These are phyloP conservation scores for Hydriomena furcata DNA, from an alignment of 2,888 invertebrate species.

Conservation along the genomic window DNA sequence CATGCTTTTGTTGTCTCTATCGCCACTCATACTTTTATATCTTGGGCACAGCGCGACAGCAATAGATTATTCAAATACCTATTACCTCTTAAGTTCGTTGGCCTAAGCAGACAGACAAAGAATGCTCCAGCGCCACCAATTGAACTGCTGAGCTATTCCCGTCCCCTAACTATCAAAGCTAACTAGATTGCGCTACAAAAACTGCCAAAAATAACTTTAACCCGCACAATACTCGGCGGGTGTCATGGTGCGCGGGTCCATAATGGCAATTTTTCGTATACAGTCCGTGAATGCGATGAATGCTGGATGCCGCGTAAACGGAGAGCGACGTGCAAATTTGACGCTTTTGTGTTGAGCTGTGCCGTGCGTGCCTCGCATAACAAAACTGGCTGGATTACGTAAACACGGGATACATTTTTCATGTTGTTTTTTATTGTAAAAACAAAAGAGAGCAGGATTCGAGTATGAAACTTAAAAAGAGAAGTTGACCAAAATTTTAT, in stretches of 20 bases:
- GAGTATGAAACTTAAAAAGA: no score
- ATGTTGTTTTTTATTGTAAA: no score
- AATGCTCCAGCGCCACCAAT: no score
- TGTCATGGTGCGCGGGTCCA: slow-evolving; percentile 64
- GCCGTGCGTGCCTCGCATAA: slow-evolving; percentile 72
- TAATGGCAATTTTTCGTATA: slow-evolving; percentile 80
- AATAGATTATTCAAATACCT: no score
- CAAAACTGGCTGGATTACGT: slow-evolving; percentile 27
- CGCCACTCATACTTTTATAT: no score
- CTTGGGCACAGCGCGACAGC: no score
- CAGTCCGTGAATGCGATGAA: slow-evolving; percentile 72
- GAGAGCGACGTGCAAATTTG: slow-evolving; percentile 81
- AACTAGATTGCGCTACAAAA: slow-evolving; percentile 23
- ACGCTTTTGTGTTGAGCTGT: slow-evolving; percentile 71
- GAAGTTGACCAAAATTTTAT: no score
- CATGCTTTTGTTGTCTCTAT: no score
- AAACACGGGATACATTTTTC: background rate
- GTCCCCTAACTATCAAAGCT: slow-evolving; percentile 8
- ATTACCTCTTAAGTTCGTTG: no score
- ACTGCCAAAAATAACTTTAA: slow-evolving; percentile 33
- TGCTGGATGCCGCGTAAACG: slow-evolving; percentile 79
- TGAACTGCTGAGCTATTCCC: background rate
- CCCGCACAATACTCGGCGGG: slow-evolving; percentile 41
- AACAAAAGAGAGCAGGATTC: no score
- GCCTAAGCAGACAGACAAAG: no score